These are phyloP conservation scores for Loriculus beryllinus DNA, from an alignment of 2,797 vertebrate genomes.

Conservation along the genomic window DNA sequence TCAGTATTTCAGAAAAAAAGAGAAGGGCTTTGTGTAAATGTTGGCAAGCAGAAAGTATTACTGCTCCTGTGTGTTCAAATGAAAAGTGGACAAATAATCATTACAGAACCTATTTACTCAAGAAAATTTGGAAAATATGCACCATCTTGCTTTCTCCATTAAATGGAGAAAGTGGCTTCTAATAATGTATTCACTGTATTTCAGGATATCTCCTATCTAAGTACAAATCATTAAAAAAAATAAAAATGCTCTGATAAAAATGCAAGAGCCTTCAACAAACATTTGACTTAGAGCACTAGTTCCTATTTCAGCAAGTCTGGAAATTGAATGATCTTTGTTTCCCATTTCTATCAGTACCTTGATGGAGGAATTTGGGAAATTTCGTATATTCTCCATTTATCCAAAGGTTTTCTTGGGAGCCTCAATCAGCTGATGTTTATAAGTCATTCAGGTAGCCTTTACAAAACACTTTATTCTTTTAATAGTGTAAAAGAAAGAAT, in stretches of 20 bases:
- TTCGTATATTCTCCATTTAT: not conserved
- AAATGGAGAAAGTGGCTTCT: not conserved
- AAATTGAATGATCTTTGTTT: not conserved
- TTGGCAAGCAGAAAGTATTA: not conserved
- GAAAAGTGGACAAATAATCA: not conserved
- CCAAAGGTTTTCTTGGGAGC: not conserved
- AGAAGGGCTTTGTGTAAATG: not conserved
- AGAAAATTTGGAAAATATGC: not conserved
- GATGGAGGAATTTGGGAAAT: not conserved
- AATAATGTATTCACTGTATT: not conserved
- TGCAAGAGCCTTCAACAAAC: not conserved
- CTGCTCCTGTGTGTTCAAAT: not conserved
- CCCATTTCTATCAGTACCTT: not conserved
- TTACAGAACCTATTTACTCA: not conserved
- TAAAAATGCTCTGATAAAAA: not conserved
- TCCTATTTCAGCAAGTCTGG: not conserved
- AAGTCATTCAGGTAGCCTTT: not conserved
- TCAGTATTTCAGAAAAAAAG: not conserved
- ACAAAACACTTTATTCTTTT: not conserved
- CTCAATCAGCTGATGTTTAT: not conserved
- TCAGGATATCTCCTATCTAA: not conserved
- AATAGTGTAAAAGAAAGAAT: not conserved
- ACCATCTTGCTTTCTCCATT: not conserved
- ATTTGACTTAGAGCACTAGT: not conserved
- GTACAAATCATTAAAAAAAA: not conserved